A percentile compares a stretch with the other conserved stretches of the same genome.
Conservation (phyloP, 2,797 vertebrate species). For the Liparis tanakae region DNA sequence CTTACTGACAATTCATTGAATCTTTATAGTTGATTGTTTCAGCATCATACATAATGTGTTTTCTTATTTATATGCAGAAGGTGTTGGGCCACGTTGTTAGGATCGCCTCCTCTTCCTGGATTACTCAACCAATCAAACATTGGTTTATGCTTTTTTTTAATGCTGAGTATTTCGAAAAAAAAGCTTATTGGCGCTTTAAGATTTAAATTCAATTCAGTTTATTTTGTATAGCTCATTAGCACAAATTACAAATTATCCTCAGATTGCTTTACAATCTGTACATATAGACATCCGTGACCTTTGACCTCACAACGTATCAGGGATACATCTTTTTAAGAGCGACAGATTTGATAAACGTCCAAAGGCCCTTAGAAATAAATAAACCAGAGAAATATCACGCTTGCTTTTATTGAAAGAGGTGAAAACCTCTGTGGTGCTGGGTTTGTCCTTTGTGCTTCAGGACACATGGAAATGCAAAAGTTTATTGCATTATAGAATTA, state of each 20-base stretch:
- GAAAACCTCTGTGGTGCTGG: neutral
- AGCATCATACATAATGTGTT: neutral
- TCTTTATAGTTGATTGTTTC: neutral
- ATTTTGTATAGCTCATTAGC: no score
- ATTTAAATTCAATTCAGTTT: neutral
- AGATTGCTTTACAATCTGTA: no score
- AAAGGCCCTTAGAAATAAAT: neutral
- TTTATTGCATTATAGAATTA: slow-evolving; percentile 1
- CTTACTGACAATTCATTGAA: neutral
- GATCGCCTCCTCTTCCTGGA: neutral
- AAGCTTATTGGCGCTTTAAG: neutral
- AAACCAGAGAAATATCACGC: neutral
- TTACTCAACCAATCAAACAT: neutral
- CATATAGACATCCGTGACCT: no score
- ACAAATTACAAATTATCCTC: no score
- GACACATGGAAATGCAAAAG: neutral
- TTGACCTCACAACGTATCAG: no score
- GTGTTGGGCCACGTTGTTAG: neutral
- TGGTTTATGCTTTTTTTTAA: neutral
- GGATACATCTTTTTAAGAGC: slow-evolving; percentile 7
- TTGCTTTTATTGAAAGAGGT: neutral
- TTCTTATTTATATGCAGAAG: neutral
- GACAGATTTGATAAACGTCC: slow-evolving; percentile 13
- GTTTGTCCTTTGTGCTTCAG: slow-evolving; percentile 12
- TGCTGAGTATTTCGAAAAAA: neutral